A percentile compares a stretch with the other conserved stretches of the same genome.
phyloP scores from a whole-genome alignment of 2,113 vertebrate species.

The Prunella fulvescens region DNA sequence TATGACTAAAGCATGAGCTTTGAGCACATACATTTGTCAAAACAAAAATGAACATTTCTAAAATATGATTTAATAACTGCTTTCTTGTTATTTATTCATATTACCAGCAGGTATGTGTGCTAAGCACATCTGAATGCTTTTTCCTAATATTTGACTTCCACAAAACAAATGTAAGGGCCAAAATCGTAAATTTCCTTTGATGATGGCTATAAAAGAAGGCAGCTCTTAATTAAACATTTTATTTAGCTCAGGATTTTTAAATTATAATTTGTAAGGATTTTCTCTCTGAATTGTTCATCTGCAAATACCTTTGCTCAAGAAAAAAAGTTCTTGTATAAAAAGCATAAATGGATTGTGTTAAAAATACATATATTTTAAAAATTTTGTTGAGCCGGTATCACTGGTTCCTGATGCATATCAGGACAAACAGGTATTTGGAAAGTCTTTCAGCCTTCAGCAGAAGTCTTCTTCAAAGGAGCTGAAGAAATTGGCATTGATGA shows the following conservation, averaged over 20 bases:
- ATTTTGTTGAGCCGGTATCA: background rate
- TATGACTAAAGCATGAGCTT: background rate
- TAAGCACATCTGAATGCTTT: background rate
- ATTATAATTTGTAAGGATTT: background rate
- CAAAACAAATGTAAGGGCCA: background rate
- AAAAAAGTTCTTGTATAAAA: background rate
- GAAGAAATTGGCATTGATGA: too few species aligned
- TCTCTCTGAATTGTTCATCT: background rate
- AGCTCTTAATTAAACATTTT: background rate
- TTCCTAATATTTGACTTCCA: background rate
- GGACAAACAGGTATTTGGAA: background rate
- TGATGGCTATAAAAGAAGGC: background rate
- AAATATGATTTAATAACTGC: background rate
- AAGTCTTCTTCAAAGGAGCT: too few species aligned
- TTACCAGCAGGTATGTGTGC: background rate
- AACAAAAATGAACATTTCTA: background rate
- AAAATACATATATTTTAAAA: background rate
- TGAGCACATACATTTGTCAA: background rate
- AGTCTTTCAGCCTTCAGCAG: background rate
- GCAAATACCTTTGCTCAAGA: background rate
- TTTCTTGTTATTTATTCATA: background rate
- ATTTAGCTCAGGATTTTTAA: background rate
- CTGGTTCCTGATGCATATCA: background rate
- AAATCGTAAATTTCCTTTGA: background rate
- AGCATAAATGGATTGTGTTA: background rate